Base-by-base conservation (phyloP, 2,888 invertebrate species). In the Nomada fucata region DNA sequence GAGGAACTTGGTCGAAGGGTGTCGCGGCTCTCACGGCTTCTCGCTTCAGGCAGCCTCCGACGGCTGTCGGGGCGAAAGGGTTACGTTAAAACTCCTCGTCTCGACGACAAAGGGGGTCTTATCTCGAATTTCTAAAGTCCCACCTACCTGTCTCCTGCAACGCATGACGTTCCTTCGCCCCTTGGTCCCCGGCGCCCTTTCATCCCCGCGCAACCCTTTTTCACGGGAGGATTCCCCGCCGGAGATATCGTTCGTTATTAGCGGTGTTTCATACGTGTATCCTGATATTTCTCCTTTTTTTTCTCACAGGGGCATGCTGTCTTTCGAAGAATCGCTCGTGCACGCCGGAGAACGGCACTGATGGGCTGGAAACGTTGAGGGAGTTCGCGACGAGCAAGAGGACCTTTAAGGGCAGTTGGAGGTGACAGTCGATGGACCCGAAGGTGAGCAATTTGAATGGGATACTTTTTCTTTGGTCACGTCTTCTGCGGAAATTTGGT, bases 71-170 rank as follows among this genome's bases (percentile, higher is more conserved):
- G 60, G 74, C 80, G 76, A 88, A 86, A 88, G 88, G 88, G 88
- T 88, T 88, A 85, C 80, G 80, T 86, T 84, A 83, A 88, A 88
- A 88, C 83, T 86, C 77, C 79, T 57, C 79, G 81, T 82, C 82
- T 74, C 75, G 75, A 44, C 75, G 85, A 83, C 82, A 81, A 86
- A 88, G 78, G 76, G 79, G 81, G 82, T 88, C 85, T 85, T 88
- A 88, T 88, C 88, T 88, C 87, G 73, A 88, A 88, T 88, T 88
- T 88, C 87, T 82, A 79, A 79, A 83, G 83, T 84, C 82, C 76
- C 82, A 76, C 69, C 68, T 79, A 79, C 79, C 67, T 80, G 82
- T 86, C 83, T 82, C 79, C 75, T 65, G 78, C 68, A 77, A 53
- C 36, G 55, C 53, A 36, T 59, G 65, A 79, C 75, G 75, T 71